phyloP scores from a whole-genome alignment of 30 jellyfish, hydroid and myxozoan genomes.

The Aurelia sp. region DNA sequence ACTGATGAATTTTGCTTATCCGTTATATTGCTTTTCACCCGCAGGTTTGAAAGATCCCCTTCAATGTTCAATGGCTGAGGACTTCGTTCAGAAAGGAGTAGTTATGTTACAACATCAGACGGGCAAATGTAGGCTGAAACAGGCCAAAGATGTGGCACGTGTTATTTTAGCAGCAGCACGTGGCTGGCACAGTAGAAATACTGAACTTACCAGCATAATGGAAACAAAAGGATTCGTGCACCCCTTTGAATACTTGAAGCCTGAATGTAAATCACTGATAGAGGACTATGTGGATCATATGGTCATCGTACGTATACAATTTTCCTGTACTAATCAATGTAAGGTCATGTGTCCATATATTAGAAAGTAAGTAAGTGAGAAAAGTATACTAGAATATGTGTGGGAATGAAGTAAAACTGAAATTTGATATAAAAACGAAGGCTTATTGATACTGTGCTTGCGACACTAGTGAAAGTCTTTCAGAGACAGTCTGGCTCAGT shows the following conservation, averaged over 20 bases:
- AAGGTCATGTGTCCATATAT: no score
- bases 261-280: conserved; percentile 59
- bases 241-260: conserved; percentile 33
- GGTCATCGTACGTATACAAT: conserved; percentile 51
- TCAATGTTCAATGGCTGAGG: conserved; percentile 72
- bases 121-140: conserved; percentile 67
- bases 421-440: no score
- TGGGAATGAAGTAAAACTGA: no score
- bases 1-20: no score
- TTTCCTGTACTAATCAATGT: no score
- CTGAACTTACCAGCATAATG: conserved; percentile 29
- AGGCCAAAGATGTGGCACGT: conserved; percentile 60
- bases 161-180: conserved; percentile 78
- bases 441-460: no score
- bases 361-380: no score
- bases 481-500: no score
- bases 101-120: conserved; percentile 58
- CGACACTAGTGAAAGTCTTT: no score
- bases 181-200: conserved; percentile 69
- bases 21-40: no score
- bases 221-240: conserved; percentile 15
- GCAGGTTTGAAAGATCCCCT: conserved; percentile 51
- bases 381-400: no score
- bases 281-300: conserved; percentile 69
- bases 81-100: conserved; percentile 62